phyloP scores from a whole-genome alignment of 1,140 invertebrate genomes.

The Helicoverpa zea region DNA sequence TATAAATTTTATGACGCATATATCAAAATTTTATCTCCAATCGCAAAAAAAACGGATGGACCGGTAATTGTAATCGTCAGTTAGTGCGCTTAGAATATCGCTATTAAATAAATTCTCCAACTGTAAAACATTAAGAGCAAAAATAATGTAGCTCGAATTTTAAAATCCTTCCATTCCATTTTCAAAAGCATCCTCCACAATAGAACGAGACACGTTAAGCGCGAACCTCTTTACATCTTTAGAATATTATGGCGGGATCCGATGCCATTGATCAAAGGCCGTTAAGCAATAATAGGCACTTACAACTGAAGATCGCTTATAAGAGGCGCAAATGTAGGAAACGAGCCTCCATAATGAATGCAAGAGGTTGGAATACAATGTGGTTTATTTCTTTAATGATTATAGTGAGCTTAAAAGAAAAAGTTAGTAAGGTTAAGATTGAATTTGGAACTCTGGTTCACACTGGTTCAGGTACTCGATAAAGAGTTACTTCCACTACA shows the following conservation, averaged over 20 bases:
- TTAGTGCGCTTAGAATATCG: neutral
- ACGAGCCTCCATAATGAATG: conserved; percentile 4
- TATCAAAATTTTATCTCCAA: too few species aligned
- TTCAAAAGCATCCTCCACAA: neutral
- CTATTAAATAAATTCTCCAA: too few species aligned
- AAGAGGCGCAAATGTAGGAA: neutral
- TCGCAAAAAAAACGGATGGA: too few species aligned
- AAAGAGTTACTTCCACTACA: too few species aligned
- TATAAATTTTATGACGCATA: too few species aligned
- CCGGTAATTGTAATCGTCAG: too few species aligned
- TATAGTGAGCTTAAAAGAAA: neutral
- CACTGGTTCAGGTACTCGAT: too few species aligned
- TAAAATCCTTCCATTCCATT: neutral
- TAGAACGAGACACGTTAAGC: conserved; percentile 2
- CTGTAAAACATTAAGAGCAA: too few species aligned
- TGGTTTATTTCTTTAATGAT: neutral
- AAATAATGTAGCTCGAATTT: neutral
- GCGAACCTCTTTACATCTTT: conserved; percentile 29
- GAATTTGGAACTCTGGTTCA: too few species aligned
- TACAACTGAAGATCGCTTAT: neutral
- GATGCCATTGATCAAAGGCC: conserved; percentile 9
- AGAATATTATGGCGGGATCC: conserved; percentile 10
- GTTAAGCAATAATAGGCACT: conserved; percentile 27
- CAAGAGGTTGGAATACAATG: neutral
- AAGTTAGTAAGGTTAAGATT: too few species aligned